phyloP scores from a whole-genome alignment of 2,797 vertebrate genomes.

The Catostomus latipinnis region DNA sequence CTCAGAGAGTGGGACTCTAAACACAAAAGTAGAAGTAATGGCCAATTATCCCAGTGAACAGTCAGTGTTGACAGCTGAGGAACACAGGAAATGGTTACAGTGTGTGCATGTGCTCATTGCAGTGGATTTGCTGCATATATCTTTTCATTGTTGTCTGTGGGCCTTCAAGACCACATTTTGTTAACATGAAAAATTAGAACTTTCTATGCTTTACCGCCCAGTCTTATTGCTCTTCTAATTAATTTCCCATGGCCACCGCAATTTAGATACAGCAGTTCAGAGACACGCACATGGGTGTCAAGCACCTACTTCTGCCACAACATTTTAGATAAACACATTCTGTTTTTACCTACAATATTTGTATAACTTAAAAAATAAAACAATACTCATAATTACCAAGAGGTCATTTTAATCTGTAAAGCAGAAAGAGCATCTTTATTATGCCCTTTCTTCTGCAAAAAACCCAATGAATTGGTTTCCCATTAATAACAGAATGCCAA shows the following conservation, averaged over 20 bases:
- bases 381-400: no score
- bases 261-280: not conserved
- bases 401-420: no score
- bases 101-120: slow-evolving; percentile 14
- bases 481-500: not conserved
- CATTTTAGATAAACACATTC: no score
- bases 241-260: not conserved
- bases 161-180: slow-evolving; percentile 10
- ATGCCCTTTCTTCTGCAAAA: no score
- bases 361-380: no score
- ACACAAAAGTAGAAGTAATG: slow-evolving; percentile 62
- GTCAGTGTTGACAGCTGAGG: slow-evolving; percentile 56
- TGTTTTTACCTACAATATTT: no score
- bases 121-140: slow-evolving; percentile 18
- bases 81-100: slow-evolving; percentile 52
- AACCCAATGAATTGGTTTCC: no score
- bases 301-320: no score
- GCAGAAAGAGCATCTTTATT: no score
- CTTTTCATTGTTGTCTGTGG: slow-evolving; percentile 11
- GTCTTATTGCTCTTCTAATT: not conserved
- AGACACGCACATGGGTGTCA: no score
- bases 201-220: not conserved
- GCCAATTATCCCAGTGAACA: slow-evolving; percentile 60
- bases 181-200: slow-evolving; percentile 7
- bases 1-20: slow-evolving; percentile 49